phyloP scores from a whole-genome alignment of 2,888 invertebrate genomes.

The Dione vanillae region DNA sequence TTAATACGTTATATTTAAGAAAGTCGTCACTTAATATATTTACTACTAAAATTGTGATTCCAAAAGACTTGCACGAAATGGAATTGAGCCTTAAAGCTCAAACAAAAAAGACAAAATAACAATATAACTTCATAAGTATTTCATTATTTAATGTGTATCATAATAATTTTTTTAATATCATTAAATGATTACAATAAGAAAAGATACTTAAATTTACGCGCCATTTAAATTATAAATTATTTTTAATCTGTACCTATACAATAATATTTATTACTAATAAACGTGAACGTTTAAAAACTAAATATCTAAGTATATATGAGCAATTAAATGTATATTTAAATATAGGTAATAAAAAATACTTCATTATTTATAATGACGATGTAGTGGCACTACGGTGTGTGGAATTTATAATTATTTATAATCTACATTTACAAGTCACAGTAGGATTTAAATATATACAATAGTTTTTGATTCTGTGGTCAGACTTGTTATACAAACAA shows the following conservation, averaged over 20 bases:
- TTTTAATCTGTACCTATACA: neutral
- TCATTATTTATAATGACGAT: neutral
- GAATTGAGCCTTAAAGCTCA: too few species aligned
- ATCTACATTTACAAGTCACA: too few species aligned
- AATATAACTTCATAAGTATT: neutral
- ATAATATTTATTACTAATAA: neutral
- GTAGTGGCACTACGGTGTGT: neutral
- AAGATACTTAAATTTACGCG: neutral
- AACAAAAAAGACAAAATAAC: too few species aligned
- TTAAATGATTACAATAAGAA: neutral
- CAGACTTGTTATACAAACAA: neutral
- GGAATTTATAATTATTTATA: neutral
- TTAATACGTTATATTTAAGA: too few species aligned
- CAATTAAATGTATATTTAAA: neutral
- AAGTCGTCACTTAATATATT: too few species aligned
- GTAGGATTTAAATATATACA: too few species aligned
- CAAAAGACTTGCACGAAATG: too few species aligned
- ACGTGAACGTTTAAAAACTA: neutral
- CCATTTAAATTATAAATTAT: neutral
- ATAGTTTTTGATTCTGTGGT: too few species aligned
- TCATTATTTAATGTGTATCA: neutral
- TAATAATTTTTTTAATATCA: neutral
- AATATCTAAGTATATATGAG: neutral
- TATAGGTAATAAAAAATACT: neutral
- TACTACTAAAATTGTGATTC: too few species aligned